These are phyloP conservation scores for Aphaenogaster ashmeadi DNA, from an alignment of 1,140 invertebrate genomes.

Conservation along the genomic window DNA sequence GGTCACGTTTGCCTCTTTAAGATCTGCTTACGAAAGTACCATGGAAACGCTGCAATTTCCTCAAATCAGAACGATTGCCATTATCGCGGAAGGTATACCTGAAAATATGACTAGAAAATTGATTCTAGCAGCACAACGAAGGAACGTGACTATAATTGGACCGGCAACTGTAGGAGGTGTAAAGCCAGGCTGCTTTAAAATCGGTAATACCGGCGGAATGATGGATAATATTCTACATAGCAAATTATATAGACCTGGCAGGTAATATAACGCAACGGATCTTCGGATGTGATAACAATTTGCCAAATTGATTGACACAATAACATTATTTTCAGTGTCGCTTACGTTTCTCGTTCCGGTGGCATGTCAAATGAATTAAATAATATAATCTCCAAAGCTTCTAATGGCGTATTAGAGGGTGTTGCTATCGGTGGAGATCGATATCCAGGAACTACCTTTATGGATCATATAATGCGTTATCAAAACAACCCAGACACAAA, in stretches of 20 bases:
- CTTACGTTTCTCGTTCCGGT: conserved; percentile 99
- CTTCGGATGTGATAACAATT: conserved; percentile 56
- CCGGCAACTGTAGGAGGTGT: conserved; percentile 99
- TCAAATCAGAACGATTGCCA: conserved; percentile 98
- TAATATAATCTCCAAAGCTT: conserved; percentile 98
- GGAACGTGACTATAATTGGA: conserved; percentile 88
- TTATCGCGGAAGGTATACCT: conserved; percentile 99
- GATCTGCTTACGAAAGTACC: conserved; percentile 99
- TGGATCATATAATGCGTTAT: conserved; percentile 98
- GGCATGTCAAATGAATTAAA: conserved; percentile 99
- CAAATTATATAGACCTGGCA: conserved; percentile 97
- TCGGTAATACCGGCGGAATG: conserved; percentile 99
- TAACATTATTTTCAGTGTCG: conserved; percentile 91
- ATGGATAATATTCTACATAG: conserved; percentile 99
- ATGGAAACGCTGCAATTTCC: conserved; percentile 97
- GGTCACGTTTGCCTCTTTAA: conserved; percentile 99
- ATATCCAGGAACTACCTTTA: conserved; percentile 99
- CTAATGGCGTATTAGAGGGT: conserved; percentile 99
- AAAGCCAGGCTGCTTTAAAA: conserved; percentile 99
- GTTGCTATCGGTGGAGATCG: conserved; percentile 99
- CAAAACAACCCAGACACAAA: conserved; percentile 94
- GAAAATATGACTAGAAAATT: conserved; percentile 99
- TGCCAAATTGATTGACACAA: background rate
- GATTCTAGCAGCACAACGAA: conserved; percentile 94
- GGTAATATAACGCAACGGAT: conserved; percentile 82